These are phyloP conservation scores for Rotaria sp. DNA, from an alignment of 2,888 invertebrate genomes.

Conservation along the genomic window DNA sequence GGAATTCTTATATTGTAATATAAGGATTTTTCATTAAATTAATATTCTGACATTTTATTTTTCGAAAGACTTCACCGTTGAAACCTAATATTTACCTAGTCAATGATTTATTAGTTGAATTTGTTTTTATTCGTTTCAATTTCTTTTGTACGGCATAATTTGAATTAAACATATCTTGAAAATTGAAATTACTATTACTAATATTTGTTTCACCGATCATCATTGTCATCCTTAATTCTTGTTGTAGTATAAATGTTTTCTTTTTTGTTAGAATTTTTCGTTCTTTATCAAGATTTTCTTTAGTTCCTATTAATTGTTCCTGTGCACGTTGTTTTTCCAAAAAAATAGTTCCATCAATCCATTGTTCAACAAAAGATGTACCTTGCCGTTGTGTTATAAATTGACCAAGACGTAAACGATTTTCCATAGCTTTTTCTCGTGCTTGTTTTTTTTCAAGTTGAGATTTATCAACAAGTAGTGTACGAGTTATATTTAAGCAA, in stretches of 20 bases:
- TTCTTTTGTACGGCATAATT: not conserved
- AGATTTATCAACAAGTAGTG: slow-evolving; percentile 38
- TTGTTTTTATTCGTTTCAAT: not conserved
- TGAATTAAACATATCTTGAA: too few species aligned
- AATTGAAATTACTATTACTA: too few species aligned
- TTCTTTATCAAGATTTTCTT: slow-evolving; percentile 92
- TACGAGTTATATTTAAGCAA: slow-evolving; percentile 33
- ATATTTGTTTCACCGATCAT: not conserved
- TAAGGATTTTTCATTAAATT: too few species aligned
- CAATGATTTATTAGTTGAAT: not conserved
- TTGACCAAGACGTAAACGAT: slow-evolving; percentile 90
- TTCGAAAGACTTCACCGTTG: too few species aligned
- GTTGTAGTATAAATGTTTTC: not conserved
- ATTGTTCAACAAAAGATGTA: slow-evolving; percentile 98
- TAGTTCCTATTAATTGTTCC: slow-evolving; percentile 86
- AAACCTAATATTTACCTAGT: too few species aligned
- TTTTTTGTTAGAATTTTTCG: slow-evolving; percentile 65
- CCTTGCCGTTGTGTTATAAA: slow-evolving; percentile 98
- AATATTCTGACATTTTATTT: too few species aligned
- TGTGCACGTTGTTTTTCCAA: slow-evolving; percentile 93
- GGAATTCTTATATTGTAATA: too few species aligned
- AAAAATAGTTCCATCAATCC: slow-evolving; percentile 97
- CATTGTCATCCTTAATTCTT: not conserved
- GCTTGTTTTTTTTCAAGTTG: slow-evolving; percentile 57
- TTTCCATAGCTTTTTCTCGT: slow-evolving; percentile 94